Percentiles rank a stretch among this genome's conserved stretches.
phyloP scores from a whole-genome alignment of 92 coral and sea anemone genomes.

The Bergia sp. region DNA sequence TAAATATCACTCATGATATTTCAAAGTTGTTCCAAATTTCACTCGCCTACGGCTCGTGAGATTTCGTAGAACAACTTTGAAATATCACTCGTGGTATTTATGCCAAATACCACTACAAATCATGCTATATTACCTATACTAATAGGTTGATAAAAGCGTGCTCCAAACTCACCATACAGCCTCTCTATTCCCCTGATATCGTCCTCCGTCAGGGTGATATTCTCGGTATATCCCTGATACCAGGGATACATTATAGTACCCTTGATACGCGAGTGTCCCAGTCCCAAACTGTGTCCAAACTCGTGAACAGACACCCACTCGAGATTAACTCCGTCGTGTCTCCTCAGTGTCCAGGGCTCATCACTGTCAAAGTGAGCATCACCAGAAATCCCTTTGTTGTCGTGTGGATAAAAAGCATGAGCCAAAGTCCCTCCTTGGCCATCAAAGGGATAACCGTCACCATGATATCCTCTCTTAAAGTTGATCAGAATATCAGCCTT shows the following conservation, averaged over 20 bases:
- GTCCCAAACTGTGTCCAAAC: constrained; percentile 94
- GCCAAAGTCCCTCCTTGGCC: constrained; percentile 54
- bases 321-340: constrained; percentile 67
- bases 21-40: no score
- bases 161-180: constrained; percentile 73
- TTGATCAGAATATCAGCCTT: constrained; percentile 48
- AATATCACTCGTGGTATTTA: no score
- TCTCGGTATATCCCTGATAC: constrained; percentile 71
- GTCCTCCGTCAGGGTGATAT: constrained; percentile 71
- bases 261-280: constrained; percentile 76
- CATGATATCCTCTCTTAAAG: constrained; percentile 35
- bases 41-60: no score
- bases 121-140: no score
- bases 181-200: constrained; percentile 84
- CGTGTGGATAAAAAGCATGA: constrained; percentile 56
- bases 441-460: constrained; percentile 58
- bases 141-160: no score
- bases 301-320: constrained; percentile 95
- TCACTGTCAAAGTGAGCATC: constrained; percentile 95
- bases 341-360: constrained; percentile 68
- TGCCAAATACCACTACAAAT: no score
- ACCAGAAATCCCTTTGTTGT: constrained; percentile 61
- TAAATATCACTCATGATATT: no score
- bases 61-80: no score
- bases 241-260: constrained; percentile 91